A percentile compares a stretch with the other conserved stretches of the same genome.
Evolutionary conservation across 2,113 vertebrate species (phyloP).

Genomic region (Ursus arctos): DNA sequence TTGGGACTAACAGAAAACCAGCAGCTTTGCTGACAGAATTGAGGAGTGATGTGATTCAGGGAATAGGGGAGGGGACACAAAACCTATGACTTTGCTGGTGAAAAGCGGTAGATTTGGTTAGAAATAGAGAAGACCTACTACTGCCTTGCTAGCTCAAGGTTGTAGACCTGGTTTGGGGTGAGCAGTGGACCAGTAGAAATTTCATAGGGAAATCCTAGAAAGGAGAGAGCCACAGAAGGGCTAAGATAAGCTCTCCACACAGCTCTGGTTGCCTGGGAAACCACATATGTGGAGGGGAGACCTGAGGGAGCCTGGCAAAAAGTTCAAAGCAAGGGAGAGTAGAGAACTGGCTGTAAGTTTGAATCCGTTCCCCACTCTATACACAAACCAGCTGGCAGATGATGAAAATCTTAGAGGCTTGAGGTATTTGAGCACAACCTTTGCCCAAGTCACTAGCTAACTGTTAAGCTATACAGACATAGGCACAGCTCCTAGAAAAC

Average conservation of each 20-base stretch:
- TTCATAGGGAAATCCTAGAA: constrained; percentile 2
- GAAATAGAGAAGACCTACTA: not conserved
- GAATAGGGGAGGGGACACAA: not conserved
- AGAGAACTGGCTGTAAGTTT: not conserved
- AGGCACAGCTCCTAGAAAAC: not conserved
- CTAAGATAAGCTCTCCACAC: not conserved
- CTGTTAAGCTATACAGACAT: not conserved
- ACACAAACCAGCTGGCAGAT: not conserved
- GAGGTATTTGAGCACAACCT: not conserved
- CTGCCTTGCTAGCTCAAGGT: not conserved
- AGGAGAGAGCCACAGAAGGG: not conserved
- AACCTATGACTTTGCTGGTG: not conserved
- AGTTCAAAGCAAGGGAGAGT: not conserved
- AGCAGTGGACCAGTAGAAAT: not conserved
- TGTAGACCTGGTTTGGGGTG: not conserved
- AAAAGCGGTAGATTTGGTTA: not conserved
- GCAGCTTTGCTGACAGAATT: not conserved
- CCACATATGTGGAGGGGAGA: not conserved
- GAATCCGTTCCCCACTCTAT: not conserved
- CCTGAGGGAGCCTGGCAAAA: not conserved
- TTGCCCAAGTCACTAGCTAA: not conserved
- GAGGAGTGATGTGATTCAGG: not conserved
- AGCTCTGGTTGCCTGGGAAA: not conserved
- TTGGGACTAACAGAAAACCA: constrained; percentile 6
- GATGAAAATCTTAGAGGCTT: not conserved